phyloP scores from a whole-genome alignment of 2,888 invertebrate genomes.

The Drosophila lacicola region DNA sequence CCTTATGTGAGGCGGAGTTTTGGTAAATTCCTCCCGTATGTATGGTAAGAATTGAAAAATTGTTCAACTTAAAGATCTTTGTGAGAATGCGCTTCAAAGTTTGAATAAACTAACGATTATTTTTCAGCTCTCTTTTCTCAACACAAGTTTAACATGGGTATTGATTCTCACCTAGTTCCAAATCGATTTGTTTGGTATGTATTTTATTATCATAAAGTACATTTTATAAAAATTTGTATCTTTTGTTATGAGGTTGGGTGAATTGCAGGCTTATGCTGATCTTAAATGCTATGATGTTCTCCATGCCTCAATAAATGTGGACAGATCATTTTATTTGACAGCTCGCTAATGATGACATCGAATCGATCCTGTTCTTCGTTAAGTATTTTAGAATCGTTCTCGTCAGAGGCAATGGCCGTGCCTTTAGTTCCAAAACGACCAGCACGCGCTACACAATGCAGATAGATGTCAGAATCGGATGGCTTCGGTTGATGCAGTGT shows the following conservation, averaged over 20 bases:
- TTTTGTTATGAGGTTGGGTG: conserved; percentile 22
- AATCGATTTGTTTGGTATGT: conserved; percentile 53
- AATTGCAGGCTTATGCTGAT: conserved; percentile 33
- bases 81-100: too few species aligned
- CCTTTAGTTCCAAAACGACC: conserved; percentile 99
- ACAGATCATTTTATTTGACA: conserved; percentile 99
- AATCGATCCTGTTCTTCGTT: conserved; percentile 99
- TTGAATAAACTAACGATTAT: too few species aligned
- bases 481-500: conserved; percentile 99
- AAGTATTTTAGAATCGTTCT: conserved; percentile 97
- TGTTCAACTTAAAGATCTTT: too few species aligned
- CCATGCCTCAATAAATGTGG: conserved; percentile 93
- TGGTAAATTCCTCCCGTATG: too few species aligned
- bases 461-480: conserved; percentile 94
- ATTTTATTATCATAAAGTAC: conserved; percentile 71
- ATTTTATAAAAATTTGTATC: conserved; percentile 57
- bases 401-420: conserved; percentile 99
- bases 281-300: conserved; percentile 13
- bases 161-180: too few species aligned
- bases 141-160: too few species aligned
- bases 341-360: conserved; percentile 98
- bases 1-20: too few species aligned
- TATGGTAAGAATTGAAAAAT: too few species aligned
- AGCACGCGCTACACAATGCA: conserved; percentile 98
- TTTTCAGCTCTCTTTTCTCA: too few species aligned